Evolutionary conservation across 2,888 invertebrate species (phyloP).

Genomic region (Tachina fera): DNA sequence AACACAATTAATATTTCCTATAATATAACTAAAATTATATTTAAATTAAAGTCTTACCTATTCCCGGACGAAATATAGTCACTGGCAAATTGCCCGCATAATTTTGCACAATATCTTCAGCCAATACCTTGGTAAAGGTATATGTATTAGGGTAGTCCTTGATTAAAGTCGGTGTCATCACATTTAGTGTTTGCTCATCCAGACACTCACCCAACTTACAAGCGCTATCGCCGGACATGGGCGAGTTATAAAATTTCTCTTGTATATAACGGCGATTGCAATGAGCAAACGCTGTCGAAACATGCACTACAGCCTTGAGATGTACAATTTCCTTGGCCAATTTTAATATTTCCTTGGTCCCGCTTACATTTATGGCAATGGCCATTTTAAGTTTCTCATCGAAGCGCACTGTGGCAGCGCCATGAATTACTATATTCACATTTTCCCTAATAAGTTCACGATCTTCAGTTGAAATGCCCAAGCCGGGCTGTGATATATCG

Average conservation of each 20-base stretch:
- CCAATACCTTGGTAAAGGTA: slow-evolving; percentile 89
- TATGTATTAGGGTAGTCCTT: slow-evolving; percentile 87
- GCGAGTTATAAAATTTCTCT: slow-evolving; percentile 82
- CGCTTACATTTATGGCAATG: slow-evolving; percentile 88
- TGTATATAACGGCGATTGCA: slow-evolving; percentile 84
- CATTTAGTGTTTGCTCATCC: slow-evolving; percentile 82
- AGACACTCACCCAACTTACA: slow-evolving; percentile 81
- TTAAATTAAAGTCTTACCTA: slow-evolving; percentile 82
- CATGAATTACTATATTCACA: slow-evolving; percentile 90
- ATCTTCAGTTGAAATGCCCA: slow-evolving; percentile 82
- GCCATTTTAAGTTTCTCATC: slow-evolving; percentile 89
- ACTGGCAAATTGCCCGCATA: slow-evolving; percentile 86
- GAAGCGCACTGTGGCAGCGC: slow-evolving; percentile 94
- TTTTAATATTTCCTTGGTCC: slow-evolving; percentile 87
- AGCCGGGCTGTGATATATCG: slow-evolving; percentile 81
- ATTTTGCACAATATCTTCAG: slow-evolving; percentile 86
- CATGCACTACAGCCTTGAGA: slow-evolving; percentile 86
- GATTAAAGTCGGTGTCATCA: slow-evolving; percentile 80
- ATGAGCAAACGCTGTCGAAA: slow-evolving; percentile 89
- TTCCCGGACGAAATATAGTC: slow-evolving; percentile 88
- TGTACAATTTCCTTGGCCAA: slow-evolving; percentile 87
- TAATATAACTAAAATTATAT: not conserved
- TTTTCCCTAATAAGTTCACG: slow-evolving; percentile 81
- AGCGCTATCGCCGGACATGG: slow-evolving; percentile 82
- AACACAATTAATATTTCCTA: not conserved